phyloP scores from a whole-genome alignment of 2,797 vertebrate genomes.

The Onychomys arenicola region DNA sequence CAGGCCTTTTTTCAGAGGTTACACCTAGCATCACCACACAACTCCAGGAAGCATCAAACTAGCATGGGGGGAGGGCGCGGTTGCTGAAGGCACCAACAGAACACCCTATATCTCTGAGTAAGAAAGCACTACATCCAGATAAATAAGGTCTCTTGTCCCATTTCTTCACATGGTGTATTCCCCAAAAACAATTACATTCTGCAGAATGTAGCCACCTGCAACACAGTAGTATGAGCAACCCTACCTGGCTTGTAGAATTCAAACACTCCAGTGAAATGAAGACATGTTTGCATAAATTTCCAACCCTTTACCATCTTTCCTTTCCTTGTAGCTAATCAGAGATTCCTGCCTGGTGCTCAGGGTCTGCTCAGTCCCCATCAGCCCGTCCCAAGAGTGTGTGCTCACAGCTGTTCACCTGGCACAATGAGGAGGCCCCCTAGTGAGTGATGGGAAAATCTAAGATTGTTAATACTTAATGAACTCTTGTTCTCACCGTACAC shows the following conservation, averaged over 20 bases:
- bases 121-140: neutral
- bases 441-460: neutral
- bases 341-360: neutral
- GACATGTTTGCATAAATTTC: neutral
- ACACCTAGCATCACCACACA: neutral
- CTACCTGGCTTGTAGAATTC: neutral
- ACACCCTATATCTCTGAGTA: neutral
- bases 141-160: neutral
- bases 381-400: neutral
- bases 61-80: fast-evolving
- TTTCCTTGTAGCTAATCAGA: neutral
- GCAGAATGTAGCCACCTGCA: neutral
- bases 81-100: neutral
- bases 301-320: neutral
- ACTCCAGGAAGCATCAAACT: neutral
- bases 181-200: neutral
- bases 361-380: neutral
- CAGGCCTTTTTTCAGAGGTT: neutral
- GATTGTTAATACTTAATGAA: neutral
- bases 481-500: neutral
- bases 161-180: neutral
- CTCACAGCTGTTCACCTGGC: neutral
- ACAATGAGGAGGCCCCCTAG: neutral
- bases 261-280: neutral
- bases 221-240: neutral